phyloP scores from a whole-genome alignment of 2,113 vertebrate genomes.

The Campylorhamphus procurvoides region DNA sequence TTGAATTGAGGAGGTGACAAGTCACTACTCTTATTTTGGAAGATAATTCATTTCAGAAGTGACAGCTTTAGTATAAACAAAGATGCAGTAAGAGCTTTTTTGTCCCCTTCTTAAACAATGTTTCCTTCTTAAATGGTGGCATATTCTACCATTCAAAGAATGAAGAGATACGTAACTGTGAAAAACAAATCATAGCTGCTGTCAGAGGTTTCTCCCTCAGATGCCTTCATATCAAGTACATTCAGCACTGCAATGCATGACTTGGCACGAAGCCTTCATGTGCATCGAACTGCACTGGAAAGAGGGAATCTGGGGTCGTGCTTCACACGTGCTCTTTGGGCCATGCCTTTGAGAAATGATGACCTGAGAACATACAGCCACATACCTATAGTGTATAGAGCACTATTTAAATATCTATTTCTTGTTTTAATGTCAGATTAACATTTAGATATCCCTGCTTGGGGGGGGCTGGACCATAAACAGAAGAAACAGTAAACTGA shows the following conservation, averaged over 20 bases:
- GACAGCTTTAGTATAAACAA: neutral
- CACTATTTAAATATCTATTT: neutral
- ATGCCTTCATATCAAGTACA: neutral
- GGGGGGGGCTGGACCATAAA: neutral
- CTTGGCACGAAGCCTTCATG: neutral
- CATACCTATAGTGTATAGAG: neutral
- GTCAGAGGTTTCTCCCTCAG: conserved; percentile 20
- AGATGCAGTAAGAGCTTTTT: neutral
- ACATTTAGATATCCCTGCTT: neutral
- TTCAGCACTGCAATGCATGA: neutral
- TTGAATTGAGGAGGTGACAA: neutral
- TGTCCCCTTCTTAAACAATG: neutral
- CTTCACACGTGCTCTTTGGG: neutral
- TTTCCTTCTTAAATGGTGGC: neutral
- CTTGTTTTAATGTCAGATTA: neutral
- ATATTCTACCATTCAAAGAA: neutral
- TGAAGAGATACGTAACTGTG: neutral
- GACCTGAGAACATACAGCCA: neutral
- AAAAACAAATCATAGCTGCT: conserved; percentile 51
- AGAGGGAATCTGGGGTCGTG: neutral
- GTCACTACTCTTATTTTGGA: neutral
- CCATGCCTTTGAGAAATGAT: neutral
- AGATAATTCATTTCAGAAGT: neutral
- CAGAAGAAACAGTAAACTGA: neutral
- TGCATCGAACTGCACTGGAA: neutral